Evolutionary conservation across 2,113 vertebrate genomes (phyloP), one percentile per base, ranked within the genome.

Genomic region (Ptychochromis oligacanthus): DNA sequence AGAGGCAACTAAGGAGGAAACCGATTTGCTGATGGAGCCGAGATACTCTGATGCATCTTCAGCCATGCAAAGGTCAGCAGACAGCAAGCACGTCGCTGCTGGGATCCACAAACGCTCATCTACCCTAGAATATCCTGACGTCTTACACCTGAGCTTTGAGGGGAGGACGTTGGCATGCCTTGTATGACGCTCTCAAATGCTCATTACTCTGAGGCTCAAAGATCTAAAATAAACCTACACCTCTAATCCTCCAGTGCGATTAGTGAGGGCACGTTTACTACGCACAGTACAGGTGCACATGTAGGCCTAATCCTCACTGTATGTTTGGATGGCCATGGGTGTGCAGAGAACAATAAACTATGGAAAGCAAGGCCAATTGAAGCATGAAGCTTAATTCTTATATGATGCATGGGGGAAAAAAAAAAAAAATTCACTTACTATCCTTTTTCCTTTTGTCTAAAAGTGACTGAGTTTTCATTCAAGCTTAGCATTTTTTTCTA

Each of bases 171-270:
- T 38, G 58, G 75, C 26, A 61, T 2, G 24, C 36, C 31, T 38
- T 28, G 52, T 14, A 14, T 43, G 75, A 14, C 7, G 36, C 36
- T 54, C 89, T 84, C 60, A 86, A 85, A 80, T 78, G 81, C 62
- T 90, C 59, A 24, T 84, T 86, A 86, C 59, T 46, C 77, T 3
- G 24, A 80, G 79, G 90, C 84, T 94, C 87, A 92, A 81, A 82
- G 88, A 82, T 70, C 88, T 90, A 92, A 93, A 94, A 93, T 88
- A 90, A 84, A 87, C 77, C 38, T 57, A 76, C 79, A 31, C 85
- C 28, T 81, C 58, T 93, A 93, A 94, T 93, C 93, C 91, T 76
- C 52, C 13, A 24, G 76, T 77, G 77, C 86, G 58, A 88, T 88
- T 80, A 82, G 64, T 0, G 26, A 83, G 67, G 7, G 67, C 89